Evolutionary conservation across 2,113 vertebrate genomes (phyloP), one percentile per base, ranked within the genome.

Genomic region (Eonycteris spelaea): DNA sequence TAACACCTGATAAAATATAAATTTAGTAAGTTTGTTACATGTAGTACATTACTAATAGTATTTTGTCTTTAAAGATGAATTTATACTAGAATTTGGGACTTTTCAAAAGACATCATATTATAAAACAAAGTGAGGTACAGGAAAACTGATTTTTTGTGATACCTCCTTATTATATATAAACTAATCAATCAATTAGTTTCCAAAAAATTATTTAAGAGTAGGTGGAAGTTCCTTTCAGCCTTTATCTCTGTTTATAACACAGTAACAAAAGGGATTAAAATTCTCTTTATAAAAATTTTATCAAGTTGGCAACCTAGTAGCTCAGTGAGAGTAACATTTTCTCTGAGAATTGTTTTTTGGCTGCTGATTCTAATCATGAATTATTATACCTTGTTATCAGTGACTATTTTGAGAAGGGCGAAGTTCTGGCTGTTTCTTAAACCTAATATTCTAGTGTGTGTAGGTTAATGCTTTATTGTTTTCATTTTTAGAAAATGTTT

Each of bases 351-450:
- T 84, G 95, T 24, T 24, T 82, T 94, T 97, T 94, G 77, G 0
- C 80, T 91, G 3, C 67, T 97, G 87, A n/a, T 93, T 86, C 68
- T 80, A 38, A 6, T 92, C 19, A n/a, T 96, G 45, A 93, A n/a
- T 67, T 84, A 33, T 30, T 78, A 73, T 77, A 77, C 68, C 24
- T 65, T 71, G 0, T 35, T 97, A 3, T 95, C 19, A 95, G 30
- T 26, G 53, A 88, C 85, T 38, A 4, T 82, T 91, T 98, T 90
- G 92, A 97, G 63, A 77, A 57, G 30, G 30, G 22, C 35, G 57
- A 26, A 86, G 75, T 45, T 55, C 26, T 24, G 40, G 10, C 16
- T 94, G 33, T 30, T 95, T 40, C 45, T 91, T 87, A 90, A 97
- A 61, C 15, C 13, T 95, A 26, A 33, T 71, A 40, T 67, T 91